Evolutionary conservation across 2,797 vertebrate species (phyloP).

Genomic region (Schizothorax lantsangensis): DNA sequence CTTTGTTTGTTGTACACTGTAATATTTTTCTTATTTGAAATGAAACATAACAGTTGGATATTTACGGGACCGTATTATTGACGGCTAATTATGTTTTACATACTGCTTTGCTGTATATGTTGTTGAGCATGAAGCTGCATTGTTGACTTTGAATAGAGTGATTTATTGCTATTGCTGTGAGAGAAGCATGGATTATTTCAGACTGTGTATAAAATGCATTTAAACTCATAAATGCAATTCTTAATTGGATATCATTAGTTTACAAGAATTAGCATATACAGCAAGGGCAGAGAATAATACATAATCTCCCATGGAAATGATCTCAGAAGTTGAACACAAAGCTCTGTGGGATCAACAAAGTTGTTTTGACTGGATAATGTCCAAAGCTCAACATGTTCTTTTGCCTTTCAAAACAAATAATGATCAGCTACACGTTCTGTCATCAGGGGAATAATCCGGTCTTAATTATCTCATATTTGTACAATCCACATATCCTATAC

Average conservation of each 20-base stretch:
- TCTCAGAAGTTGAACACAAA: background rate
- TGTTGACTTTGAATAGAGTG: too few species aligned
- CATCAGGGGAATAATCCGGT: background rate
- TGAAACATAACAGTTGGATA: background rate
- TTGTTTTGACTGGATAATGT: background rate
- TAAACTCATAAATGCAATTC: background rate
- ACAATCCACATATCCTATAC: background rate
- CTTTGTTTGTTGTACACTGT: background rate
- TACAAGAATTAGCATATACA: background rate
- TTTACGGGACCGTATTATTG: background rate
- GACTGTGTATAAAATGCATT: background rate
- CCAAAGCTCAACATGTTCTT: conserved; percentile 31
- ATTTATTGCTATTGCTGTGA: too few species aligned
- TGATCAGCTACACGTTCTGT: background rate
- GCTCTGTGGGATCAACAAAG: background rate
- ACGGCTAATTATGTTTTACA: background rate
- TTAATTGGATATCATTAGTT: background rate
- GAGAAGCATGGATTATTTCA: background rate
- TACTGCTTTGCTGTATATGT: background rate
- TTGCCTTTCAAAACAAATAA: conserved; percentile 25
- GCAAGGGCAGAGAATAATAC: background rate
- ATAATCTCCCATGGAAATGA: background rate
- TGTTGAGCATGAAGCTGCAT: background rate
- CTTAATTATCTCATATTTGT: background rate
- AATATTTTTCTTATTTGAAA: background rate